These are phyloP conservation scores for Rhyacichthys aspro DNA, from an alignment of 2,797 vertebrate species.

Conservation along the genomic window DNA sequence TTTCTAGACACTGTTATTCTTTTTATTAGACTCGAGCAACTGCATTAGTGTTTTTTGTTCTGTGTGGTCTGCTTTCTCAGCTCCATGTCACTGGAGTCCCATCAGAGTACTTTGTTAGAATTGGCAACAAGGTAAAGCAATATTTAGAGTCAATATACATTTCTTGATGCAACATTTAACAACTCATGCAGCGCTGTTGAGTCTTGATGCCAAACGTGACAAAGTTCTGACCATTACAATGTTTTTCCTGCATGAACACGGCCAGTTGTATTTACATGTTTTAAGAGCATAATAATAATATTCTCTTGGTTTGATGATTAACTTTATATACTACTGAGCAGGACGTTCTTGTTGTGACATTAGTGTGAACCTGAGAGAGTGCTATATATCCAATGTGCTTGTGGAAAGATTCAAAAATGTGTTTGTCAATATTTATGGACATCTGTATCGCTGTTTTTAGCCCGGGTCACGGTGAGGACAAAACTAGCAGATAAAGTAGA, in stretches of 20 bases:
- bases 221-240: no score
- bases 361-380: slow-evolving; percentile 13
- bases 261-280: slow-evolving; percentile 8
- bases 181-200: no score
- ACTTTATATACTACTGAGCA: slow-evolving; percentile 19
- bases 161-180: no score
- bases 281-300: slow-evolving; percentile 10
- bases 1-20: no score
- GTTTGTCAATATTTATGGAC: slow-evolving; percentile 40
- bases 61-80: no score
- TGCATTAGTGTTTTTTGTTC: no score
- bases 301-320: slow-evolving; percentile 8
- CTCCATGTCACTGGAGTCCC: no score
- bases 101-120: no score
- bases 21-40: no score
- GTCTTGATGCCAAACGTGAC: no score
- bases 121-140: no score
- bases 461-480: slow-evolving; percentile 30
- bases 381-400: slow-evolving; percentile 33
- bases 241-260: neutral
- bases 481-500: slow-evolving; percentile 45
- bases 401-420: slow-evolving; percentile 36
- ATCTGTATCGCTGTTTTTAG: slow-evolving; percentile 21
- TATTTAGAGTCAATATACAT: no score
- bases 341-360: slow-evolving; percentile 18